Percentiles rank a stretch among this genome's conserved stretches.
Conservation (phyloP, 92 coral and sea anemone species). For the Phenganax stokvisi region DNA sequence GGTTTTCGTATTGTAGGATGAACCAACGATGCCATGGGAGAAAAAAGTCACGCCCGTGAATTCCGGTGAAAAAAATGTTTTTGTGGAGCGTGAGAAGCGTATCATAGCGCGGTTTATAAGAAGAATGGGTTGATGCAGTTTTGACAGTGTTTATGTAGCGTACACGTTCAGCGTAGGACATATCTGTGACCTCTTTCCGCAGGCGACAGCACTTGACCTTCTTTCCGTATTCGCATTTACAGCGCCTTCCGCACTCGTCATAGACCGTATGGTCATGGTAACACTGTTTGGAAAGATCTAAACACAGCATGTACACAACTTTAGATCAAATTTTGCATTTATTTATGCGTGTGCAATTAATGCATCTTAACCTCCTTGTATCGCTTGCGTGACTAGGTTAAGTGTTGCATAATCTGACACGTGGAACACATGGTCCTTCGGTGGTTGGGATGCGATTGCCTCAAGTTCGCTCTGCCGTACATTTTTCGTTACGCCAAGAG, state of each 20-base stretch:
- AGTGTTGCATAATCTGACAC: constrained; percentile 3
- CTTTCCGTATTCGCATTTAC: constrained; percentile 50
- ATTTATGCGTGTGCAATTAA: no score
- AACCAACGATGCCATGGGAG: constrained; percentile 87
- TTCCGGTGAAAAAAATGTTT: constrained; percentile 42
- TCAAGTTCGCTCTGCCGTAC: constrained; percentile 3
- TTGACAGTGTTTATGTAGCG: constrained; percentile 52
- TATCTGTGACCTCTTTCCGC: constrained; percentile 65
- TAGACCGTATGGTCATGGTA: background rate
- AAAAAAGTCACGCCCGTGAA: constrained; percentile 63
- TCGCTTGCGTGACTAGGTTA: background rate
- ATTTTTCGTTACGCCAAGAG: constrained; percentile 8
- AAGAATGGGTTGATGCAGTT: constrained; percentile 59
- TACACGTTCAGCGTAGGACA: constrained; percentile 55
- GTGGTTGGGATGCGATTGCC: background rate
- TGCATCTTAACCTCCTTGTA: constrained; percentile 20
- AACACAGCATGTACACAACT: no score
- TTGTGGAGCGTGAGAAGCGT: constrained; percentile 51
- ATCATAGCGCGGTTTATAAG: constrained; percentile 58
- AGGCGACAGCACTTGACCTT: constrained; percentile 52
- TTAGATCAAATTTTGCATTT: no score
- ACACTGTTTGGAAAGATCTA: no score
- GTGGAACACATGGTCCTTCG: background rate
- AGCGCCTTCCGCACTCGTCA: constrained; percentile 21
- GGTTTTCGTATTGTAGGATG: constrained; percentile 54